phyloP scores from a whole-genome alignment of 2,113 vertebrate species.

The Callocephalon fimbriatum region DNA sequence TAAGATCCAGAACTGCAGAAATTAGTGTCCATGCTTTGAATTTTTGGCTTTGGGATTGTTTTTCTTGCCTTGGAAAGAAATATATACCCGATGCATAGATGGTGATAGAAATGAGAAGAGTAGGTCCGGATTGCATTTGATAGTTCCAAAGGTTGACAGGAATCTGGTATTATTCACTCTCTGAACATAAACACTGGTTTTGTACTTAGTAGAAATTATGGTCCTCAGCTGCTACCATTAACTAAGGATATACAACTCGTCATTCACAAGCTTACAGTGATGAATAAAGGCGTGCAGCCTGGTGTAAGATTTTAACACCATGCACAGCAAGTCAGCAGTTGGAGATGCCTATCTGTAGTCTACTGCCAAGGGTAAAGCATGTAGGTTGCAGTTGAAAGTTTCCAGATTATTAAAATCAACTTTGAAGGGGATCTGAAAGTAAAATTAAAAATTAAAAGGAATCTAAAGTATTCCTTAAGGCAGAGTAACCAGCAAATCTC shows the following conservation, averaged over 20 bases:
- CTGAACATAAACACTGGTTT: not conserved
- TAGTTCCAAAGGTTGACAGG: not conserved
- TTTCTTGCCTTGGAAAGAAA: not conserved
- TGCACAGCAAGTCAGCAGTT: not conserved
- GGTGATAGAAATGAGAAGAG: not conserved
- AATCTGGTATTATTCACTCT: not conserved
- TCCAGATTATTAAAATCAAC: conserved; percentile 26
- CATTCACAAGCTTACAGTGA: not conserved
- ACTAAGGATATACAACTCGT: not conserved
- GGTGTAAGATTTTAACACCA: not conserved
- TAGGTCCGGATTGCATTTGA: not conserved
- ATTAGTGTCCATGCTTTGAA: not conserved
- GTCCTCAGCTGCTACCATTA: not conserved
- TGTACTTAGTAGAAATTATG: not conserved
- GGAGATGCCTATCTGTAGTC: not conserved
- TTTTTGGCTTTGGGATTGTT: not conserved
- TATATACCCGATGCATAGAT: not conserved
- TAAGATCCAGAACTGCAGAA: not conserved
- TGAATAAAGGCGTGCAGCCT: not conserved
- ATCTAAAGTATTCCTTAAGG: conserved; percentile 35
- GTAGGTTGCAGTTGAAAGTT: not conserved
- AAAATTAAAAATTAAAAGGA: conserved; percentile 57
- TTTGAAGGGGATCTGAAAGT: conserved; percentile 54
- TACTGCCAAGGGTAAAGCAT: not conserved
- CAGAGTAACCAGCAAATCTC: conserved; percentile 25